Evolutionary conservation across 1,140 invertebrate genomes (phyloP), one percentile per base, ranked within the genome.

Genomic region (Drosophila rhopaloa): DNA sequence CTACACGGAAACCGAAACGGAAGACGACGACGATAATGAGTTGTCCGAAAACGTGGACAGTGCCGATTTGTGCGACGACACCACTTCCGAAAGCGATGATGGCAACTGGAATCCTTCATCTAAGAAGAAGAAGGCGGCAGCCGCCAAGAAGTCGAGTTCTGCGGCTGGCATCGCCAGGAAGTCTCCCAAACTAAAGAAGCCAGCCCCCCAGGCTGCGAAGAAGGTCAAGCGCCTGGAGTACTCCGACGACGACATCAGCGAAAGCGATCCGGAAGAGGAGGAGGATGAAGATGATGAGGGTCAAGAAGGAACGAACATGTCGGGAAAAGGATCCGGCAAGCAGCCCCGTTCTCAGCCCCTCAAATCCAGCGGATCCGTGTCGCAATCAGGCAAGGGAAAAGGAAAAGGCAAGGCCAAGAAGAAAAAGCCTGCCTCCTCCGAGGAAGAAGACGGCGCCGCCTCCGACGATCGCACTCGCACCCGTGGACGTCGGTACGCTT

Each of bases 401-500:
- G 74, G 73, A 16, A 82, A 85, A 41, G 67, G 66, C 19, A 86
- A 83, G 37, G 35, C 63, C 62, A 79, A 86, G 37, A 85, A 84
- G 27, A 91, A 90, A 37, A 90, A 90, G 41, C 63, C 72, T 4
- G 14, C 53, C 0, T 71, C 59, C 5, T 76, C 74, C 4, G 91
- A 92, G 5, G 91, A 91, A 44, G 86, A 27, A 46, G 71, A 27
- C 55, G 86, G 71, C 38, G 94, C 94, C 32, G 94, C 94, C 5
- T 94, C 93, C 24, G 88, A 83, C 51, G 90, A 91, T 27, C 94
- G 95, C 14, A 95, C 94, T 27, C 93, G 93, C 16, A 96, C 95
- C 3, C 93, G 96, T 50, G 95, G 95, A 2, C 94, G 95, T 32
- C 95, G 95, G 81, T 95, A 96, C 46, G 96, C 95, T 77, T 96